Evolutionary conservation across 2,888 invertebrate genomes (phyloP).

Genomic region (Brenthis hecate): DNA sequence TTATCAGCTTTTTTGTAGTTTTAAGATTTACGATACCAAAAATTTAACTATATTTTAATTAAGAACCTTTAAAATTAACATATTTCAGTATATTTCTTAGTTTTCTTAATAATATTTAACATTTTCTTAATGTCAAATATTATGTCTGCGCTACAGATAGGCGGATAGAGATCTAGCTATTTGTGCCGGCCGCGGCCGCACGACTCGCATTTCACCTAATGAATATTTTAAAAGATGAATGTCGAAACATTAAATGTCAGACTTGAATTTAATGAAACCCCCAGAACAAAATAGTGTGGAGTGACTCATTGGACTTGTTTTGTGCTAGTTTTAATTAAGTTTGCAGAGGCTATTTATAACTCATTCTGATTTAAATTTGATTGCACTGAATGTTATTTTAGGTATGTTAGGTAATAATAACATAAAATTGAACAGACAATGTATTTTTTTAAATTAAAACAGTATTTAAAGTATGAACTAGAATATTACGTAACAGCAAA

Average conservation of each 20-base stretch:
- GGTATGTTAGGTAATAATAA: no score
- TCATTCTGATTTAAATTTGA: no score
- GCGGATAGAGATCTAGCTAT: conserved; percentile 60
- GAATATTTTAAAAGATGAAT: conserved; percentile 65
- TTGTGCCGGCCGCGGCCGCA: conserved; percentile 55
- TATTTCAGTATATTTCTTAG: neutral
- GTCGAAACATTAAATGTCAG: conserved; percentile 51
- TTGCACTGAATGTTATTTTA: no score
- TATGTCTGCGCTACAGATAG: conserved; percentile 67
- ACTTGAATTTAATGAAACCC: conserved; percentile 37
- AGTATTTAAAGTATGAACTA: no score
- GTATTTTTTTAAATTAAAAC: no score
- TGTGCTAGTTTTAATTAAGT: neutral
- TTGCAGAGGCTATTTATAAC: conserved; percentile 7
- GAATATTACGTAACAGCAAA: no score
- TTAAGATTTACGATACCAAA: no score
- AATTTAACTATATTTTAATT: neutral
- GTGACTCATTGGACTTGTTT: conserved; percentile 21
- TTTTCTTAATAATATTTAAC: conserved; percentile 9
- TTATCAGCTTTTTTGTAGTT: no score
- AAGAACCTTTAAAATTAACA: neutral
- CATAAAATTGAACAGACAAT: no score
- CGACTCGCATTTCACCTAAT: conserved; percentile 70
- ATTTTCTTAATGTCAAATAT: conserved; percentile 28
- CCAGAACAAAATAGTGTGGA: conserved; percentile 5